Conservation (phyloP, 1,140 invertebrate species). For the Pectinophora gossypiella region DNA sequence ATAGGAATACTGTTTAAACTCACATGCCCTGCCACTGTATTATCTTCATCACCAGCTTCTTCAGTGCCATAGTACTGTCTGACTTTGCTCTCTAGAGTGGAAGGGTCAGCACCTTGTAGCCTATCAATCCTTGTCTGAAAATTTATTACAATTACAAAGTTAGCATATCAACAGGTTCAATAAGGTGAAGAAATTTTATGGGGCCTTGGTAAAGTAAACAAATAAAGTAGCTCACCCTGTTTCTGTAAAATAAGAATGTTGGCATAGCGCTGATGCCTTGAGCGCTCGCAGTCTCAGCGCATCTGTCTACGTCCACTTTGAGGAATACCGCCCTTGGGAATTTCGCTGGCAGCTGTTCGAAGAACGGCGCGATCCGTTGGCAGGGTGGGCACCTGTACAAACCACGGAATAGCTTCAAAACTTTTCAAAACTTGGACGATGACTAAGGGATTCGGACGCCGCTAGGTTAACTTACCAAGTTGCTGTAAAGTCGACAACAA, state of each 20-base stretch:
- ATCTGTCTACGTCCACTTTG: conserved; percentile 96
- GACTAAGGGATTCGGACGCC: conserved; percentile 37
- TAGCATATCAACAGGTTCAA: no score
- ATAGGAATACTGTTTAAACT: conserved; percentile 29
- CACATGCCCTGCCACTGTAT: conserved; percentile 87
- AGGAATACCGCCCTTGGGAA: conserved; percentile 94
- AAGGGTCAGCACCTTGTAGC: conserved; percentile 90
- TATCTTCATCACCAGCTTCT: conserved; percentile 79
- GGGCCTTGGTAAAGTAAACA: no score
- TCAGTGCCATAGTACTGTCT: conserved; percentile 88
- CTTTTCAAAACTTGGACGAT: conserved; percentile 25
- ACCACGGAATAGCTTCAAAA: conserved; percentile 16
- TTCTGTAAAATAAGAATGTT: conserved; percentile 97
- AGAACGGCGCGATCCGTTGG: conserved; percentile 92
- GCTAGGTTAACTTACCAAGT: conserved; percentile 82
- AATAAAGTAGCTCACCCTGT: conserved; percentile 77
- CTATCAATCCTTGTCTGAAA: conserved; percentile 85
- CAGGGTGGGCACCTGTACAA: conserved; percentile 94
- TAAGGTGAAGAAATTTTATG: no score
- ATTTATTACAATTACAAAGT: no score
- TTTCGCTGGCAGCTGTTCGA: conserved; percentile 89
- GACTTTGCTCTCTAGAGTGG: conserved; percentile 90
- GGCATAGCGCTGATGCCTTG: conserved; percentile 97
- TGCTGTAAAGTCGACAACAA: conserved; percentile 96
- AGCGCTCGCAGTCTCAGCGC: conserved; percentile 87